phyloP scores from a whole-genome alignment of 92 coral and sea anemone species.

The Ricordea florida region DNA sequence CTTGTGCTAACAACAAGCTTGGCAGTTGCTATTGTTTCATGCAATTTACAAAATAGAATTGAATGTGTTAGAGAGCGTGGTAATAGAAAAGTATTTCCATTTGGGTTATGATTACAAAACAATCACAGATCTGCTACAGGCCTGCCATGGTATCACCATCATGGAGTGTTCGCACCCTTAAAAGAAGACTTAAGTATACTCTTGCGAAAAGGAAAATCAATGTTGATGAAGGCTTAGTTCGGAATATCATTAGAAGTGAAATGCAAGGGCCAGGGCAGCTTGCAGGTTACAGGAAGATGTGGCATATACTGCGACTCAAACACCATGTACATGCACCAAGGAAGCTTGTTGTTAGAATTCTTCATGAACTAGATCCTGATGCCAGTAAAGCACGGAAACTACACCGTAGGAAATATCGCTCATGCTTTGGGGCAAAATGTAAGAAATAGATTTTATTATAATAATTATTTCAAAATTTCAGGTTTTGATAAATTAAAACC shows the following conservation, averaged over 20 bases:
- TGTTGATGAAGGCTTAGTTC: slow-evolving; percentile 39
- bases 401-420: too few relatives aligned
- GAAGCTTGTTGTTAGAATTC: slow-evolving; percentile 52
- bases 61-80: slow-evolving; percentile 11
- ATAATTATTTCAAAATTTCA: too few relatives aligned
- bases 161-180: slow-evolving; percentile 57
- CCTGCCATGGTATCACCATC: slow-evolving; percentile 45
- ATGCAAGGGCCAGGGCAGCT: slow-evolving; percentile 61
- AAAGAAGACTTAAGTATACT: slow-evolving; percentile 47
- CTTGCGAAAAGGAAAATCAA: slow-evolving; percentile 41
- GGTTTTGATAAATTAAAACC: too few relatives aligned
- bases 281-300: slow-evolving; percentile 67
- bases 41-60: too few relatives aligned
- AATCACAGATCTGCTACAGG: slow-evolving; percentile 18
- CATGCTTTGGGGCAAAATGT: too few relatives aligned
- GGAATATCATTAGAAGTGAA: slow-evolving; percentile 49
- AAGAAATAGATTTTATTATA: too few relatives aligned
- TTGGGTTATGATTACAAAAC: slow-evolving; percentile 48
- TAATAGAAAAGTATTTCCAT: slow-evolving; percentile 58
- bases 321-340: slow-evolving; percentile 58
- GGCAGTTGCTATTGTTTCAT: too few relatives aligned
- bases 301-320: slow-evolving; percentile 53
- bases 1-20: too few relatives aligned
- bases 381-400: too few relatives aligned
- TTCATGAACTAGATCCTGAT: slow-evolving; percentile 62